Evolutionary conservation across 2,797 vertebrate genomes (phyloP).

Genomic region (Spatula versicolor): DNA sequence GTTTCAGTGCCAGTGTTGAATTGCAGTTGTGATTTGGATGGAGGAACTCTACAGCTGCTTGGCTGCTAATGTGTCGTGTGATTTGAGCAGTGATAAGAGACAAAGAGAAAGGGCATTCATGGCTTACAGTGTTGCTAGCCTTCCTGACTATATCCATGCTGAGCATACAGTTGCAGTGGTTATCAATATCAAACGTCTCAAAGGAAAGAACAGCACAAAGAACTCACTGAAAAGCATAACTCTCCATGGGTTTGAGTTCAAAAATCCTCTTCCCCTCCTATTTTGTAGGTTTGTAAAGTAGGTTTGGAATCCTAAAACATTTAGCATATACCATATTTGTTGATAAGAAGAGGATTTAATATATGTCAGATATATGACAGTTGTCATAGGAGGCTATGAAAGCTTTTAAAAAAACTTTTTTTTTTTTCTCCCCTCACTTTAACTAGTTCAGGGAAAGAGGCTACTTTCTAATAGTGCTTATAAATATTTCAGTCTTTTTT

Average conservation of each 20-base stretch:
- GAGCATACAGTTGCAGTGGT: rapidly evolving
- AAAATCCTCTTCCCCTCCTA: neutral
- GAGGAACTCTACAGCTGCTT: neutral
- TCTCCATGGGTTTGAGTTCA: neutral
- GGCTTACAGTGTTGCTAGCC: neutral
- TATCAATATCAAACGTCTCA: neutral
- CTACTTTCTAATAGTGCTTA: neutral
- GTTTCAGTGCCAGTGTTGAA: neutral
- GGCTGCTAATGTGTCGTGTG: neutral
- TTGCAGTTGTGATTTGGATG: neutral
- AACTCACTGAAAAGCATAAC: neutral
- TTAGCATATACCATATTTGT: neutral
- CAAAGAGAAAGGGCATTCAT: neutral
- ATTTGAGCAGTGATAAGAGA: neutral
- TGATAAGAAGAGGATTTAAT: neutral
- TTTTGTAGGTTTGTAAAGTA: neutral
- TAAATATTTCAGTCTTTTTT: neutral
- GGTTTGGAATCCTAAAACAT: neutral
- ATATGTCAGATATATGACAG: neutral
- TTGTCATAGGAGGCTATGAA: neutral
- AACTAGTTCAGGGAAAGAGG: neutral
- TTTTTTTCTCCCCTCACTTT: neutral
- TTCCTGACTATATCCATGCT: rapidly evolving
- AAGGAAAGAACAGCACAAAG: neutral
- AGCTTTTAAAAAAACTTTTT: neutral